Evolutionary conservation across 1,140 invertebrate genomes (phyloP).

Genomic region (Protaetia brevitarsis): DNA sequence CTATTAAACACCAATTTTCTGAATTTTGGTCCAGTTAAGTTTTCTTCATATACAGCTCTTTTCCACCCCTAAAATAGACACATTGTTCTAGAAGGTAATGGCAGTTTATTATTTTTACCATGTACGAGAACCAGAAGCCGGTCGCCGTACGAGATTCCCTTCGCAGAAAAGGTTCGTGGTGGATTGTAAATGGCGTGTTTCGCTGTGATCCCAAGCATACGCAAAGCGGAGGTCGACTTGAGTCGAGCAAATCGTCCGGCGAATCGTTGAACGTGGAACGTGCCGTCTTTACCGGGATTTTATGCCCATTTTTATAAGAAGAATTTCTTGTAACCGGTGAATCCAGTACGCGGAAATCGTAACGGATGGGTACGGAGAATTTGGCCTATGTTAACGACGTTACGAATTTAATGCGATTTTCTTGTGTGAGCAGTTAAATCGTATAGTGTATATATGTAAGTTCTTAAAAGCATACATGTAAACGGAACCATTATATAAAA

Average conservation of each 20-base stretch:
- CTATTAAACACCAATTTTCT: too few relatives aligned
- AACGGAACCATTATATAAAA: too few relatives aligned
- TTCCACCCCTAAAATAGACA: too few relatives aligned
- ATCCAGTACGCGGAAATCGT: conserved; percentile 3
- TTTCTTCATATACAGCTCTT: too few relatives aligned
- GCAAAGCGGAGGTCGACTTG: conserved; percentile 10
- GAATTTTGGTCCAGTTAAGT: too few relatives aligned
- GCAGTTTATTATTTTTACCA: conserved; percentile 4
- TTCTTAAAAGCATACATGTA: too few relatives aligned
- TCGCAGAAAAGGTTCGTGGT: background rate
- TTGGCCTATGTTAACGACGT: background rate
- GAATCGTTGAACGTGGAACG: conserved; percentile 27
- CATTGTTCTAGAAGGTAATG: too few relatives aligned
- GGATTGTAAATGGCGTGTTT: background rate
- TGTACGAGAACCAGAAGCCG: background rate
- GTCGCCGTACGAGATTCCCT: background rate
- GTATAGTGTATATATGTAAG: too few relatives aligned
- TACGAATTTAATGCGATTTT: too few relatives aligned
- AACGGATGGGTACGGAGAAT: background rate
- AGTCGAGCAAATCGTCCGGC: background rate
- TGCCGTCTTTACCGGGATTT: conserved; percentile 37
- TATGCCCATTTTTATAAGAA: conserved; percentile 38
- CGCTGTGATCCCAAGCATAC: background rate
- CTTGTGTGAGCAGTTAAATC: too few relatives aligned
- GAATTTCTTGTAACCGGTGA: conserved; percentile 19